phyloP scores from a whole-genome alignment of 2,113 vertebrate genomes.

The Takifugu flavidus region DNA sequence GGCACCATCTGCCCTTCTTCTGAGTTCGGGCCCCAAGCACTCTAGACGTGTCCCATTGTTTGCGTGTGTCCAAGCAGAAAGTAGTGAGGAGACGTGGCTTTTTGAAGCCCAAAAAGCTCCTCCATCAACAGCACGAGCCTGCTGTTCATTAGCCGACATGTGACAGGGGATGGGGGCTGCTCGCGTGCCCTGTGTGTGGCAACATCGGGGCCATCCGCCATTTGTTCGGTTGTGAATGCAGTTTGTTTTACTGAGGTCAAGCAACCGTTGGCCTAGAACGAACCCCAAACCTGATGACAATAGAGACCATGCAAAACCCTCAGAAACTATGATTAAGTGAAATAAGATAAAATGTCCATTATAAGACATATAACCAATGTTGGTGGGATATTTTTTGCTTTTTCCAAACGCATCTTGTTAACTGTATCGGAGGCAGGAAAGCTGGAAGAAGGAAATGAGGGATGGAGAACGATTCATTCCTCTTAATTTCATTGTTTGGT shows the following conservation, averaged over 20 bases:
- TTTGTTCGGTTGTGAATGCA: conserved; percentile 16
- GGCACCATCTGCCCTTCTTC: conserved; percentile 73
- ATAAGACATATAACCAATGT: too few species aligned
- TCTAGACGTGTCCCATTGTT: conserved; percentile 71
- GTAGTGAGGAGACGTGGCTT: conserved; percentile 56
- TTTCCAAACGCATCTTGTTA: too few species aligned
- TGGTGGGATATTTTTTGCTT: too few species aligned
- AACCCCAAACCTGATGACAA: background rate
- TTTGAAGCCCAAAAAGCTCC: conserved; percentile 46
- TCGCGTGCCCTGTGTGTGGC: conserved; percentile 48
- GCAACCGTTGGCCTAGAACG: conserved; percentile 25
- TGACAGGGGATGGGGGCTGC: conserved; percentile 37
- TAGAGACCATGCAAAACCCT: background rate
- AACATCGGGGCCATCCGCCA: conserved; percentile 18
- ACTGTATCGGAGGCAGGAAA: conserved; percentile 23
- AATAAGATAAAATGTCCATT: background rate
- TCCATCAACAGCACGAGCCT: conserved; percentile 57
- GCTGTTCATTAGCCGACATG: conserved; percentile 62
- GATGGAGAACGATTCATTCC: conserved; percentile 16
- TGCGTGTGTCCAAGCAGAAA: conserved; percentile 75
- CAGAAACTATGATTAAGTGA: background rate
- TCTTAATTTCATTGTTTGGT: conserved; percentile 12
- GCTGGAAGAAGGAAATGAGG: conserved; percentile 29
- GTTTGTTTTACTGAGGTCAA: conserved; percentile 34
- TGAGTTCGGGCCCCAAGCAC: conserved; percentile 63